These are phyloP conservation scores for Macrochelys suwanniensis DNA, from an alignment of 2,797 vertebrate species.

Conservation along the genomic window DNA sequence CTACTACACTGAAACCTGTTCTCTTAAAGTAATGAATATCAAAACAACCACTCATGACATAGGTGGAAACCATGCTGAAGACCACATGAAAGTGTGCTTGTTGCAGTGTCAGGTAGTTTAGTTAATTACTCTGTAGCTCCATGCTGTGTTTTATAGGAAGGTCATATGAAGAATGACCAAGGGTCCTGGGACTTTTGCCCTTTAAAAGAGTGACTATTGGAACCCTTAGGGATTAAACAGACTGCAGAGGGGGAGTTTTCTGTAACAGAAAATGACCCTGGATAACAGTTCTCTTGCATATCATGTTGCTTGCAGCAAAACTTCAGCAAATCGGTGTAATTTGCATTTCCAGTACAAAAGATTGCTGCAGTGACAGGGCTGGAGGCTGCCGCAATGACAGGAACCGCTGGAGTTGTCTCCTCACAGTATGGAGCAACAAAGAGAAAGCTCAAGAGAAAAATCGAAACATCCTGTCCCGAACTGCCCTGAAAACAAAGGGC, in stretches of 20 bases:
- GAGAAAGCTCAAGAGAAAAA: slow-evolving; percentile 10
- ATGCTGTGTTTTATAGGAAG: neutral
- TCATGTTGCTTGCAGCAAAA: neutral
- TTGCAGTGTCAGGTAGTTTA: neutral
- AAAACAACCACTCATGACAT: neutral
- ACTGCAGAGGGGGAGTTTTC: neutral
- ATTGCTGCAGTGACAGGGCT: neutral
- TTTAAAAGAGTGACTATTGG: neutral
- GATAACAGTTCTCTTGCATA: neutral
- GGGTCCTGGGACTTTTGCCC: neutral
- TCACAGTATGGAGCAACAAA: neutral
- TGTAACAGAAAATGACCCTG: neutral
- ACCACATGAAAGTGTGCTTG: neutral
- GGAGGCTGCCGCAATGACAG: neutral
- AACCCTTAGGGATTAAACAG: neutral
- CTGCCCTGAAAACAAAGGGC: neutral
- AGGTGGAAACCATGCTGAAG: neutral
- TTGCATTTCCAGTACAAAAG: neutral
- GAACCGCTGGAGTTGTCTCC: neutral
- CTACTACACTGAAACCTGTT: neutral
- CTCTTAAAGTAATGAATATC: neutral
- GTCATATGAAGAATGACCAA: neutral
- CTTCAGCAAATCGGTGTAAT: neutral
- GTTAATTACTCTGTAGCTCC: neutral
- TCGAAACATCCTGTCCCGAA: neutral